Evolutionary conservation across 1,140 invertebrate genomes (phyloP), one percentile per base, ranked within the genome.

Genomic region (Charaxes varanes): DNA sequence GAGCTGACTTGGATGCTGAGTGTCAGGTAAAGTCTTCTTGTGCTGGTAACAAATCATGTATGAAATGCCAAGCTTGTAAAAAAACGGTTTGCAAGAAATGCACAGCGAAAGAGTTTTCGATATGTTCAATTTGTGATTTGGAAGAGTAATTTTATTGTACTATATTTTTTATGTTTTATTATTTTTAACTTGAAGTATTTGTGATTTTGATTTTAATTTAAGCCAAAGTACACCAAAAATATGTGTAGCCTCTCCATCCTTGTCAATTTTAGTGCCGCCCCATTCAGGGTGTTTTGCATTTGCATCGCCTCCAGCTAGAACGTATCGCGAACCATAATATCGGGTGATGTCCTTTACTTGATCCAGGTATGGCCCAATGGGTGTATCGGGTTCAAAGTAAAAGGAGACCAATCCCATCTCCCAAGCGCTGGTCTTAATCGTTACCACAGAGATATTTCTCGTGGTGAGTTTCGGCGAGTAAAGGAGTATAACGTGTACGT

Each of bases 211-310:
- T n/a, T n/a, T n/a, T n/a, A n/a, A n/a, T n/a, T n/a, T n/a, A n/a
- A n/a, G n/a, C n/a, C n/a, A n/a, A n/a, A n/a, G n/a, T n/a, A n/a
- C n/a, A n/a, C n/a, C n/a, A n/a, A n/a, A n/a, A n/a, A n/a, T n/a
- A n/a, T n/a, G n/a, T n/a, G n/a, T n/a, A n/a, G n/a, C 28, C 2
- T 43, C 41, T 3, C 56, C 56, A 6, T 44, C 48, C 1, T 17
- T 1, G 11, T 59, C 41, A 0, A 6, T n/a, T 6, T 2, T 12
- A 0, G 6, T 4, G 16, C 55, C 45, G 0, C 45, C 48, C 56
- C 56, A 58, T 51, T 43, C 50, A 0, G 18, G 10, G 17, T 42
- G 45, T 12, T 41, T 40, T 0, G 49, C 45, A 6, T 58, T 58
- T 0, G 13, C 6, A 12, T 58, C 55, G 0, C 55, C 55, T n/a